Base-by-base conservation (phyloP, 2,113 vertebrate genomes). In the Siniperca chuatsi region DNA sequence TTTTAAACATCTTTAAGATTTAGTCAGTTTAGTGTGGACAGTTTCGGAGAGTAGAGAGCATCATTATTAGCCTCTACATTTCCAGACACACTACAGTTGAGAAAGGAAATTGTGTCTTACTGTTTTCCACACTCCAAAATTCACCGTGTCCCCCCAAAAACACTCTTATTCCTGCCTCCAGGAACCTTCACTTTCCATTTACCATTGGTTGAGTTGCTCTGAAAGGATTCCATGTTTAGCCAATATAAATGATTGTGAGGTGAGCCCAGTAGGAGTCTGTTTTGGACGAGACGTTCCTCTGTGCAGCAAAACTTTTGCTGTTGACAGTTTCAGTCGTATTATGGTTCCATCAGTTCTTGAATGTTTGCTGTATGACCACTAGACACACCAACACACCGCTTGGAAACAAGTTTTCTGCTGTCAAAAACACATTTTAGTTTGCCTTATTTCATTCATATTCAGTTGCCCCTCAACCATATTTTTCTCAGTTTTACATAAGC, bases 191-290 rank as follows among this genome's bases (percentile, higher is more conserved):
- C 88, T 89, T 92, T 84, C 74, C 62, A 94, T 94, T 94, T 90
- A 71, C 62, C 0, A 29, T 65, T 81, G 93, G 88, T 92, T 90
- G 91, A 93, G 81, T 85, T 70, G 86, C 90, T 89, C 87, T 92
- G 79, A 94, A 94, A 85, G 81, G 91, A 68, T 61, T 83, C 80
- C 87, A 75, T 94, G 94, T 94, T 92, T 89, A 91, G 91, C 89
- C 83, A 88, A 89, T 89, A 89, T 82, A 70, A 90, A 84, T 91
- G 79, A 79, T 85, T 86, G 13, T 90, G 89, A 88, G 85, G 68
- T 74, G 87, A 93, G 60, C 92, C 74, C 93, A 94, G 91, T 83
- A 65, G 93, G 94, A 85, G 89, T 57, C 84, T 87, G 75, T 67
- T 82, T 76, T 77, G 74, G 78, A 68, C 8, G 15, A 57, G 35